Conservation (phyloP, 2,888 invertebrate genomes). For the Galeopsomyia nigrocyanea region DNA sequence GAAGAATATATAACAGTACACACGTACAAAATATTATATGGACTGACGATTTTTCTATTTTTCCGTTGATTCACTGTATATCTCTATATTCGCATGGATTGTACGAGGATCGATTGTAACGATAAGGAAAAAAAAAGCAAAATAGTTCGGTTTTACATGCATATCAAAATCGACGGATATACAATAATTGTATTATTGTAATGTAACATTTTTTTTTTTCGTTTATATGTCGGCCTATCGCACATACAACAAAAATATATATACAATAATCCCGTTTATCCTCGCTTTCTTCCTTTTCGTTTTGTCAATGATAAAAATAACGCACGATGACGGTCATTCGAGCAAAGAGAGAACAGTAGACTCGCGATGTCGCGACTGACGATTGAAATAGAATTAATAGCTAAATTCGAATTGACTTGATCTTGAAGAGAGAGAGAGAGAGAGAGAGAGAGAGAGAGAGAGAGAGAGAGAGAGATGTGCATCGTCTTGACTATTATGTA, state of each 20-base stretch:
- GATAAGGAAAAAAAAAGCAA: too few species aligned
- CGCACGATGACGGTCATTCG: slow-evolving; percentile 8
- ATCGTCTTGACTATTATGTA: slow-evolving; percentile 23
- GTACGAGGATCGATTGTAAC: too few species aligned
- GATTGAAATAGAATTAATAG: too few species aligned
- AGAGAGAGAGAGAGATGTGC: background rate
- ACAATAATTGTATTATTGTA: background rate
- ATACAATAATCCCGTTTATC: too few species aligned
- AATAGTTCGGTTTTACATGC: background rate
- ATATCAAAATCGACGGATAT: slow-evolving; percentile 11
- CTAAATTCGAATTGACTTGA: too few species aligned
- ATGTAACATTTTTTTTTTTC: slow-evolving; percentile 14
- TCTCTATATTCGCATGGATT: background rate
- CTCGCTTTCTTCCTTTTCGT: background rate
- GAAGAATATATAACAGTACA: background rate
- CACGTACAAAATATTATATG: background rate
- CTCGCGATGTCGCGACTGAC: slow-evolving; percentile 30
- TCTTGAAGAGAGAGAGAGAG: too few species aligned
- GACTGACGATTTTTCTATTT: slow-evolving; percentile 6
- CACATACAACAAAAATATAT: background rate
- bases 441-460: background rate
- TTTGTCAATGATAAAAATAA: background rate
- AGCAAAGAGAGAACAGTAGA: slow-evolving; percentile 37
- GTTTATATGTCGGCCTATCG: slow-evolving; percentile 23
- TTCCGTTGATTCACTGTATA: background rate